These are phyloP conservation scores for Megalops atlanticus DNA, from an alignment of 2,113 vertebrate species.

Conservation along the genomic window DNA sequence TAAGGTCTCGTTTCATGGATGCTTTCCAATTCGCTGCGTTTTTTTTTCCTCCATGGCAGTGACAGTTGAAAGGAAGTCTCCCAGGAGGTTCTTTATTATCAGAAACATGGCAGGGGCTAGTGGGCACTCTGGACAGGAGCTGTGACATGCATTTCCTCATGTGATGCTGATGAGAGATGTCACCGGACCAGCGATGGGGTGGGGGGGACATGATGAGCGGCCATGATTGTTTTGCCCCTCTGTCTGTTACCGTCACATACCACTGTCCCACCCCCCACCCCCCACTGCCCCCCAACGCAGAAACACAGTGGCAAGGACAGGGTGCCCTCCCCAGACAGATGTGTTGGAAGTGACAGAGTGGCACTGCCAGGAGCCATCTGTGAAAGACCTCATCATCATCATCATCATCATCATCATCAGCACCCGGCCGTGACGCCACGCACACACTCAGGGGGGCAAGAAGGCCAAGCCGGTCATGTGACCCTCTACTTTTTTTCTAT, in stretches of 20 bases:
- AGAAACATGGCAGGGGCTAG: background rate
- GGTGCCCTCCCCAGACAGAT: background rate
- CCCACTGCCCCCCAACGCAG: background rate
- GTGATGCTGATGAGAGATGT: background rate
- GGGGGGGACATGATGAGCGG: background rate
- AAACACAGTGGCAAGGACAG: no score
- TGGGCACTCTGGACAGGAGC: background rate
- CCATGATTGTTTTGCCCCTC: background rate
- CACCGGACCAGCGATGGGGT: background rate
- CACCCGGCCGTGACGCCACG: background rate
- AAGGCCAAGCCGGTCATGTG: background rate
- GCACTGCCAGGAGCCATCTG: background rate
- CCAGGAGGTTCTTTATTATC: background rate
- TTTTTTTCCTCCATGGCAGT: background rate
- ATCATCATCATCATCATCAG: background rate
- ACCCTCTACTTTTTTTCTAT: no score
- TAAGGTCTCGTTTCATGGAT: conserved; percentile 5
- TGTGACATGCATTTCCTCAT: background rate
- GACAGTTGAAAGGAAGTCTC: background rate
- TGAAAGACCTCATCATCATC: background rate
- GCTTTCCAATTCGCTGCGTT: background rate
- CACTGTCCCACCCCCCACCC: no score
- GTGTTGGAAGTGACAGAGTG: conserved; percentile 5
- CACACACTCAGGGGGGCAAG: background rate
- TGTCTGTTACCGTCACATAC: background rate